A percentile compares a stretch with the other conserved stretches of the same genome.
These are phyloP conservation scores for Grallaria varia DNA, from an alignment of 2,113 vertebrate genomes.

Conservation along the genomic window DNA sequence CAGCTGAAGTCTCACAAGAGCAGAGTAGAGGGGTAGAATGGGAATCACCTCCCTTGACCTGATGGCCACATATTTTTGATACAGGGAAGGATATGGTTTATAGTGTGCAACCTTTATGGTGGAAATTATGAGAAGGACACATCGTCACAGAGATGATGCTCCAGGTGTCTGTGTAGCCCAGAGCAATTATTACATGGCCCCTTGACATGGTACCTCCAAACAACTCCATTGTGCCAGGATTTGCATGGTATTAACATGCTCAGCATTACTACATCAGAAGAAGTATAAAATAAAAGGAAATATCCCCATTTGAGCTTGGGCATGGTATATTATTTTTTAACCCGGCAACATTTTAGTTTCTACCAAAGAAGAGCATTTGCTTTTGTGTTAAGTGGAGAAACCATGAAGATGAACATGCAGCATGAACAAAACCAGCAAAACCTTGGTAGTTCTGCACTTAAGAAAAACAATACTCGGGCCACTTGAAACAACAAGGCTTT, in stretches of 20 bases:
- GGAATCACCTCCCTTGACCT: background rate
- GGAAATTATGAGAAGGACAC: conserved; percentile 1
- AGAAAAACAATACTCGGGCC: background rate
- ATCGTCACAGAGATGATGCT: background rate
- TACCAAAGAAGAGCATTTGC: background rate
- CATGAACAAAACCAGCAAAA: background rate
- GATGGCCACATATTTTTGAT: background rate
- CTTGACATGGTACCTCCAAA: conserved; percentile 22
- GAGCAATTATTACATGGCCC: background rate
- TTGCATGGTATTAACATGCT: conserved; percentile 43
- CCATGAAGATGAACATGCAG: background rate
- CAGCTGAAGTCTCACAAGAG: background rate
- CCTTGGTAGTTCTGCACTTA: background rate
- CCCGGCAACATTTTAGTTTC: background rate
- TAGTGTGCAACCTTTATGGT: background rate
- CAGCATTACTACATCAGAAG: background rate
- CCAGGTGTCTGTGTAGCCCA: background rate
- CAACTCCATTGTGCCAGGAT: conserved; percentile 19
- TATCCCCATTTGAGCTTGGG: background rate
- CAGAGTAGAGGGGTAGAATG: background rate
- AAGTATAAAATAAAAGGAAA: conserved; percentile 3
- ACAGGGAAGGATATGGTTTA: background rate
- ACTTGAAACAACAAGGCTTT: conserved; percentile 4
- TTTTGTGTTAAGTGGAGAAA: conserved; percentile 8
- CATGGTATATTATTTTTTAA: background rate